Conservation (phyloP, 1,140 invertebrate species). For the Hypothenemus hampei region DNA sequence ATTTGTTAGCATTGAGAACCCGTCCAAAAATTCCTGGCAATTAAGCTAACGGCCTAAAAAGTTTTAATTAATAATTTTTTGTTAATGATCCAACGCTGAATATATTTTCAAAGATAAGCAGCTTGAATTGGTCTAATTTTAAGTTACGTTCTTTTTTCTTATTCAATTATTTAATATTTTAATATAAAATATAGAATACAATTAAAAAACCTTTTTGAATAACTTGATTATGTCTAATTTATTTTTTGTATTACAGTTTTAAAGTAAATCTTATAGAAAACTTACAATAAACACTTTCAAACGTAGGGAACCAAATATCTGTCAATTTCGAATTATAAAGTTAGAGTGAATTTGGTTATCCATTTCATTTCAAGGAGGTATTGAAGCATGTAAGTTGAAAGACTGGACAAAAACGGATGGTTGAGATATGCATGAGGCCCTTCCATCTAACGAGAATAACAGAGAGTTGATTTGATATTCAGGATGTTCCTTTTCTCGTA, state of each 20-base stretch:
- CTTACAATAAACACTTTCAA: too few species aligned
- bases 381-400: slow-evolving; percentile 7
- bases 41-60: background rate
- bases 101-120: background rate
- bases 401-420: slow-evolving; percentile 6
- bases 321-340: slow-evolving; percentile 17
- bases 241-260: slow-evolving; percentile 3
- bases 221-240: slow-evolving; percentile 1
- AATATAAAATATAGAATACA: background rate
- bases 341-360: slow-evolving; percentile 21
- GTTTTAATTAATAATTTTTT: slow-evolving; percentile 5
- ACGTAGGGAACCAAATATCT: slow-evolving; percentile 15
- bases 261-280: too few species aligned
- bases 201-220: slow-evolving; percentile 1
- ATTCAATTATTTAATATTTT: background rate
- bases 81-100: background rate
- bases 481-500: background rate
- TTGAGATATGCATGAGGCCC: slow-evolving; percentile 5
- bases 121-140: background rate
- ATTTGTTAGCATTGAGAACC: background rate
- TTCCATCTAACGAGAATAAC: background rate
- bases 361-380: slow-evolving; percentile 14
- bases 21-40: background rate
- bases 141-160: too few species aligned
- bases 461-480: background rate